A percentile compares a stretch with the other conserved stretches of the same genome.
Conservation (phyloP, 1,140 invertebrate genomes). For the Drosophila littoralis region DNA sequence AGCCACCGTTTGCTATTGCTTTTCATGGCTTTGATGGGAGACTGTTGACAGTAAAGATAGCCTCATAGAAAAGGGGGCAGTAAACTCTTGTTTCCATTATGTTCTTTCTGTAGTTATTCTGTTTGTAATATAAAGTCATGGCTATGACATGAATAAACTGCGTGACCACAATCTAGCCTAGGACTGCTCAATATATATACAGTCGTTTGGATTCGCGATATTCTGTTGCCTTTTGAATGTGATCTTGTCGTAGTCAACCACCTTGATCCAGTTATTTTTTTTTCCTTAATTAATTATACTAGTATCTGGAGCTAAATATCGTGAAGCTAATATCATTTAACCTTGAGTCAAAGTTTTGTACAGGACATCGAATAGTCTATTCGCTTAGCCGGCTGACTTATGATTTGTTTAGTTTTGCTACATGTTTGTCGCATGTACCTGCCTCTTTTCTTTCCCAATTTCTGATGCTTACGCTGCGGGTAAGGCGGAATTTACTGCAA, state of each 20-base stretch:
- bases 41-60: slow-evolving; percentile 32
- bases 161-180: neutral
- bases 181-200: neutral
- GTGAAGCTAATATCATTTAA: too few relatives aligned
- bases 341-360: too few relatives aligned
- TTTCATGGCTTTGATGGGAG: slow-evolving; percentile 65
- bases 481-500: slow-evolving; percentile 67
- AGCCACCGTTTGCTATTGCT: slow-evolving; percentile 36
- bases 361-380: too few relatives aligned
- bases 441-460: slow-evolving; percentile 23
- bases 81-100: slow-evolving; percentile 11
- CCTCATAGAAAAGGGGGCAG: neutral
- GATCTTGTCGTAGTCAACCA: neutral
- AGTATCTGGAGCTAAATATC: too few relatives aligned
- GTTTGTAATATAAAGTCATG: slow-evolving; percentile 11
- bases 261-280: neutral
- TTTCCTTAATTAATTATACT: neutral
- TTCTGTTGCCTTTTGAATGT: too few relatives aligned
- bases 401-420: neutral
- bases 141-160: neutral
- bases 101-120: slow-evolving; percentile 15
- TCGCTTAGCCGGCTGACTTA: too few relatives aligned
- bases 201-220: neutral
- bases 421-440: neutral
- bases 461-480: slow-evolving; percentile 48